A percentile compares a stretch with the other conserved stretches of the same genome.
These are phyloP conservation scores for Dallia pectoralis DNA, from an alignment of 2,797 vertebrate genomes.

Conservation along the genomic window DNA sequence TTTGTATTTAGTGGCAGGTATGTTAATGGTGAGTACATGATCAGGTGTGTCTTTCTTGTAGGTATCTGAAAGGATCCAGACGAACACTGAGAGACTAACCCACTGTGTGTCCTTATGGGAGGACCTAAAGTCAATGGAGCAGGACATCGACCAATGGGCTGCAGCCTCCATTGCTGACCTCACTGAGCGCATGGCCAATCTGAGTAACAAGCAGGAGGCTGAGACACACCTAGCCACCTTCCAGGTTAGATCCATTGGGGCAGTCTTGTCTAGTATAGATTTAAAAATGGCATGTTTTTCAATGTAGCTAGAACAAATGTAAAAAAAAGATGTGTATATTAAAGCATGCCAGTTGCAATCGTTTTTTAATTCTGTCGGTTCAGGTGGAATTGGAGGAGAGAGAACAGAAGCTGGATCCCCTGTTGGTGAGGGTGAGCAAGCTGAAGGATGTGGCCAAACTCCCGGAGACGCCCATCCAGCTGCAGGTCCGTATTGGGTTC, in stretches of 20 bases:
- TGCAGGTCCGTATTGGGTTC: conserved; percentile 79
- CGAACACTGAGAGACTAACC: conserved; percentile 79
- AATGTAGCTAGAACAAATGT: neutral
- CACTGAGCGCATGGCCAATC: conserved; percentile 73
- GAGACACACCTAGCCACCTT: conserved; percentile 80
- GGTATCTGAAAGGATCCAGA: conserved; percentile 87
- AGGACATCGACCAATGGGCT: conserved; percentile 87
- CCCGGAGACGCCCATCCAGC: conserved; percentile 84
- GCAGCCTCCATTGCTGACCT: conserved; percentile 77
- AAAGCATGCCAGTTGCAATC: neutral
- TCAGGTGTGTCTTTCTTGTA: conserved; percentile 51
- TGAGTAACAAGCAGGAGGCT: conserved; percentile 76
- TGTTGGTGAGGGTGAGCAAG: conserved; percentile 82
- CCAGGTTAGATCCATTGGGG: conserved; percentile 75
- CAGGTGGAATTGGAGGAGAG: conserved; percentile 85
- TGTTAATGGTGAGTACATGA: neutral
- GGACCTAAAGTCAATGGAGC: conserved; percentile 80
- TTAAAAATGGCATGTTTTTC: neutral
- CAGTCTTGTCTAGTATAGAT: neutral
- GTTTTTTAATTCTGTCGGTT: conserved; percentile 40
- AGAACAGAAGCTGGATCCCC: conserved; percentile 78
- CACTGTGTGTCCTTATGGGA: conserved; percentile 83
- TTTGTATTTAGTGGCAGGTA: too few species aligned
- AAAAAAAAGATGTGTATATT: neutral
- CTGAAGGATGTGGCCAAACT: conserved; percentile 82